These are phyloP conservation scores for Halisarca cf. caerulea DNA, from an alignment of 37 sponge, comb jelly and placozoan species.

Conservation along the genomic window DNA sequence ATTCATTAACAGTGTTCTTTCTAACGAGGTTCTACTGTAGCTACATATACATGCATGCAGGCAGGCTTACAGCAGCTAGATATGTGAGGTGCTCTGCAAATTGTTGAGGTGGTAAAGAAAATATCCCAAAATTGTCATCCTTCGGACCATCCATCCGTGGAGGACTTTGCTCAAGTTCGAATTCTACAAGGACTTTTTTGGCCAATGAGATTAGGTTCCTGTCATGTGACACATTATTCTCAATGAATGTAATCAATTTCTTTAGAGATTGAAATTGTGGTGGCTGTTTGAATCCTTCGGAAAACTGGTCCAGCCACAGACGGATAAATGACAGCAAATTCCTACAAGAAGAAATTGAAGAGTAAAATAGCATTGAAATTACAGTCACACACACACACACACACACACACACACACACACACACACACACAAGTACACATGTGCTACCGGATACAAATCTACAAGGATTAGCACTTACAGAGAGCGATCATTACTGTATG, in stretches of 20 bases:
- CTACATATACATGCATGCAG: no score
- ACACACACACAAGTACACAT: no score
- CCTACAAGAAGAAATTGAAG: neutral
- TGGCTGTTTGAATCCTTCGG: conserved; percentile 36
- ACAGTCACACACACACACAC: no score
- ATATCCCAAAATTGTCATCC: conserved; percentile 21
- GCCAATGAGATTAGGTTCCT: neutral
- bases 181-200: neutral
- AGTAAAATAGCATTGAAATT: no score
- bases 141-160: no score
- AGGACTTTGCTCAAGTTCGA: neutral
- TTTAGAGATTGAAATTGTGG: conserved; percentile 4
- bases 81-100: conserved; percentile 59
- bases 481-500: no score
- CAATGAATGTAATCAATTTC: conserved; percentile 14
- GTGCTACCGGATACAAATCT: no score
- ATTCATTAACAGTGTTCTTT: no score
- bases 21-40: no score
- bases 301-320: conserved; percentile 74
- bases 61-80: conserved; percentile 55
- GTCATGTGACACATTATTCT: conserved; percentile 3
- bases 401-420: no score
- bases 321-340: conserved; percentile 53
- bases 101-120: conserved; percentile 38
- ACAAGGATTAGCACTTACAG: no score